A percentile compares a stretch with the other conserved stretches of the same genome.
Conservation (phyloP, 2,888 invertebrate species). For the Tetropium fuscum region DNA sequence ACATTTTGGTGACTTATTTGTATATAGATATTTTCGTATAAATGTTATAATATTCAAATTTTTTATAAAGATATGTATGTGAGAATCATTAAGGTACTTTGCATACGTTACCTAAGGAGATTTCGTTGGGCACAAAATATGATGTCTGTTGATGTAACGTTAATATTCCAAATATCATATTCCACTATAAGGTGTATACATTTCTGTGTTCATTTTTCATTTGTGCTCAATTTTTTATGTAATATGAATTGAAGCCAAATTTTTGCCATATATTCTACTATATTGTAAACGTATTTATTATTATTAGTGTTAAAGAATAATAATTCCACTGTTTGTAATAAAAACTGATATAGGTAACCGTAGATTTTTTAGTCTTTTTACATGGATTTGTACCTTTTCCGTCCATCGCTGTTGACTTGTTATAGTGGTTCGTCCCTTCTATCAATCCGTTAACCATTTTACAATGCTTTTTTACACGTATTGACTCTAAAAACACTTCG, state of each 20-base stretch:
- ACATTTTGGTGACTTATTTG: constrained; percentile 6
- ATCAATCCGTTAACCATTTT: too few species aligned
- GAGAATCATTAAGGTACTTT: too few species aligned
- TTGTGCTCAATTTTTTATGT: constrained; percentile 53
- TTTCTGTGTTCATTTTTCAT: constrained; percentile 45
- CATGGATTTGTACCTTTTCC: too few species aligned
- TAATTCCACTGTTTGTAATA: constrained; percentile 54
- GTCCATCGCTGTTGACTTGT: too few species aligned
- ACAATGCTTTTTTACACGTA: too few species aligned
- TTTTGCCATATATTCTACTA: constrained; percentile 54
- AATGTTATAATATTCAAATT: constrained; percentile 22
- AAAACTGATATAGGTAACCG: constrained; percentile 30
- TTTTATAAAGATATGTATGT: constrained; percentile 18
- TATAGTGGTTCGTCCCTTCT: too few species aligned
- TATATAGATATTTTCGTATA: constrained; percentile 26
- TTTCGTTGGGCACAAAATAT: constrained; percentile 37
- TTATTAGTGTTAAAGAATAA: constrained; percentile 45
- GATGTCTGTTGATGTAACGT: constrained; percentile 31
- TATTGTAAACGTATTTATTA: constrained; percentile 51
- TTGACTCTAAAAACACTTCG: too few species aligned
- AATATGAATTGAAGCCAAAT: constrained; percentile 54
- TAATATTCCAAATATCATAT: constrained; percentile 38
- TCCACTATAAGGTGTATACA: constrained; percentile 38
- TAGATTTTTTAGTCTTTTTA: too few species aligned
- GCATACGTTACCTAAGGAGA: neutral